Conservation (phyloP, 2,113 vertebrate species). For the Bungarus multicinctus region DNA sequence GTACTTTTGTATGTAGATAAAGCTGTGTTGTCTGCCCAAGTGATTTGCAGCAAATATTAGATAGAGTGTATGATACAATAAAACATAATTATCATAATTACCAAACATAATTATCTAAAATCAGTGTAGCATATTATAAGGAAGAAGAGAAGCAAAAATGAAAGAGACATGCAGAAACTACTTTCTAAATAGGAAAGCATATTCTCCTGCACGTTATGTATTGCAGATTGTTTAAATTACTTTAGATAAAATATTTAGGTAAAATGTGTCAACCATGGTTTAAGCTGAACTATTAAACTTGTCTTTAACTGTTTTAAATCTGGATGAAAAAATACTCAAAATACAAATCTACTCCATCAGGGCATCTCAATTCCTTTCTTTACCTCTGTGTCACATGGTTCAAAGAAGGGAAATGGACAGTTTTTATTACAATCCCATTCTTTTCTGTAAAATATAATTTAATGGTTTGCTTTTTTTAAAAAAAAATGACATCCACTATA, state of each 20-base stretch:
- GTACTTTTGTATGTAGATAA: too few relatives aligned
- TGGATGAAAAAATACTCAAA: constrained; percentile 27
- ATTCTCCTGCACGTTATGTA: constrained; percentile 1
- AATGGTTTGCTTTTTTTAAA: constrained; percentile 40
- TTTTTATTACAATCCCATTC: constrained; percentile 22
- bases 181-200: background rate
- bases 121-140: background rate
- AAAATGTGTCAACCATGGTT: constrained; percentile 14
- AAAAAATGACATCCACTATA: background rate
- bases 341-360: constrained; percentile 27
- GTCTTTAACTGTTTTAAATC: constrained; percentile 38
- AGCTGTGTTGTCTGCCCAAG: too few relatives aligned
- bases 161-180: background rate
- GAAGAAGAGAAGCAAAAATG: background rate
- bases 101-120: background rate
- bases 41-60: too few relatives aligned
- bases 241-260: background rate
- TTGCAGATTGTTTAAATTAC: constrained; percentile 21
- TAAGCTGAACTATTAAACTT: constrained; percentile 39
- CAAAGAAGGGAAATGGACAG: constrained; percentile 26
- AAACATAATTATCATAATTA: background rate
- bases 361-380: constrained; percentile 18
- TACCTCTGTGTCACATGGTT: constrained; percentile 22
- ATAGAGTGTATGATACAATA: too few relatives aligned
- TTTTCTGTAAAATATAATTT: constrained; percentile 13